Evolutionary conservation across 2,113 vertebrate species (phyloP).

Genomic region (Pholis gunnellus): DNA sequence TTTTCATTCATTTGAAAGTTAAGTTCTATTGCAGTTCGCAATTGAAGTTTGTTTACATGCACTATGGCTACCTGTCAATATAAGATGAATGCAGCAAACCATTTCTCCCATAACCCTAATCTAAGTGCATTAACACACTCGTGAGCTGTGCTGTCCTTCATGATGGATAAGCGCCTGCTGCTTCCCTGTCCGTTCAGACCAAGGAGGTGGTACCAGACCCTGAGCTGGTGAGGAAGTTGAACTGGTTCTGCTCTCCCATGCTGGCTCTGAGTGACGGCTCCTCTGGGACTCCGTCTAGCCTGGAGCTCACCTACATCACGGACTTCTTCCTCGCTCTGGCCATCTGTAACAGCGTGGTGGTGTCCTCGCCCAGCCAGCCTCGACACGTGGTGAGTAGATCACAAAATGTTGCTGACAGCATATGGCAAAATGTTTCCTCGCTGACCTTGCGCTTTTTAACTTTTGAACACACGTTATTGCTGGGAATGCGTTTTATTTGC

Average conservation of each 20-base stretch:
- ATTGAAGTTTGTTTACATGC: too few relatives aligned
- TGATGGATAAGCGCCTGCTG: neutral
- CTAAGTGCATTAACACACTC: too few relatives aligned
- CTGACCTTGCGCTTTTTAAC: too few relatives aligned
- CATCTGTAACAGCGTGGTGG: slow-evolving; percentile 95
- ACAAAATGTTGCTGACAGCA: too few relatives aligned
- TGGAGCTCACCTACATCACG: slow-evolving; percentile 85
- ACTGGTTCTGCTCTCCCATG: slow-evolving; percentile 76
- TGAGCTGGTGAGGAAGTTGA: slow-evolving; percentile 86
- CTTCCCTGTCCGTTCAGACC: slow-evolving; percentile 81
- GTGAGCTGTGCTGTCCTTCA: neutral
- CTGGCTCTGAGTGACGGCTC: slow-evolving; percentile 8
- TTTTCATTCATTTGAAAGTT: too few relatives aligned
- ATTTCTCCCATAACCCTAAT: too few relatives aligned
- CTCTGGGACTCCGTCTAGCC: slow-evolving; percentile 13
- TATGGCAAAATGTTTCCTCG: too few relatives aligned
- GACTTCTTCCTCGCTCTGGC: slow-evolving; percentile 96
- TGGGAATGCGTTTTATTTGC: too few relatives aligned
- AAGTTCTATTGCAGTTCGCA: too few relatives aligned
- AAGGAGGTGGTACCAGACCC: slow-evolving; percentile 92
- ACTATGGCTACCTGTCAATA: neutral
- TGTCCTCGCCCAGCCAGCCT: slow-evolving; percentile 88
- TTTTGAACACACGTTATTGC: too few relatives aligned
- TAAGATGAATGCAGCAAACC: neutral
- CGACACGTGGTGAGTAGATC: slow-evolving; percentile 82